Evolutionary conservation across 2,888 invertebrate genomes (phyloP).

Genomic region (Apodemia mormo): DNA sequence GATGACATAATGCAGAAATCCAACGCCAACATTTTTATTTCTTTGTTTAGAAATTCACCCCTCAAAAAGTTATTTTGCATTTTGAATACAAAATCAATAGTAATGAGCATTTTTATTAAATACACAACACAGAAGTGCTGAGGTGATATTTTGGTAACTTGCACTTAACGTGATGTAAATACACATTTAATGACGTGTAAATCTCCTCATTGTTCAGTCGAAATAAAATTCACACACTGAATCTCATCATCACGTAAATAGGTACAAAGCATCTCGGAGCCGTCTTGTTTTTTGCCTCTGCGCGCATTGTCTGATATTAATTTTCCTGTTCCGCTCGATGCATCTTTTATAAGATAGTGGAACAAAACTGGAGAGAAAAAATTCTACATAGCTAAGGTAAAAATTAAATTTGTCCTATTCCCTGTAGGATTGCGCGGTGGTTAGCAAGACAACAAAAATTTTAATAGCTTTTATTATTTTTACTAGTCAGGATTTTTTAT

Average conservation of each 20-base stretch:
- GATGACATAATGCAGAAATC: no score
- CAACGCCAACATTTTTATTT: no score
- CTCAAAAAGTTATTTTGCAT: no score
- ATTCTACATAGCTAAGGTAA: slow-evolving; percentile 44
- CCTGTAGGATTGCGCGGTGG: slow-evolving; percentile 23
- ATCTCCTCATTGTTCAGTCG: not conserved
- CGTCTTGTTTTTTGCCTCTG: slow-evolving; percentile 48
- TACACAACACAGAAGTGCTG: no score
- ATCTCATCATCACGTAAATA: slow-evolving; percentile 8
- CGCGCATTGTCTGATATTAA: slow-evolving; percentile 70
- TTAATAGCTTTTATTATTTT: slow-evolving; percentile 5
- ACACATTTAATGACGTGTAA: no score
- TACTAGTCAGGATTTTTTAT: not conserved
- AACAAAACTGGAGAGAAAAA: slow-evolving; percentile 59
- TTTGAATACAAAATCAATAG: no score
- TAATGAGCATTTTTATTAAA: no score
- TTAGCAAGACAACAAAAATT: slow-evolving; percentile 2
- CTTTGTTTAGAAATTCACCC: no score
- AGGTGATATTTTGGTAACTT: no score
- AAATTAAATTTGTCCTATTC: slow-evolving; percentile 51
- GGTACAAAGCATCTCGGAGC: slow-evolving; percentile 6
- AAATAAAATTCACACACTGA: slow-evolving; percentile 1
- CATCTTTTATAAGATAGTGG: slow-evolving; percentile 74
- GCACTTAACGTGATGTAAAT: no score
- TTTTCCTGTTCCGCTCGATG: slow-evolving; percentile 73